Percentiles rank a stretch among this genome's conserved stretches.
Evolutionary conservation across 2,113 vertebrate genomes (phyloP).

Genomic region (Morone saxatilis): DNA sequence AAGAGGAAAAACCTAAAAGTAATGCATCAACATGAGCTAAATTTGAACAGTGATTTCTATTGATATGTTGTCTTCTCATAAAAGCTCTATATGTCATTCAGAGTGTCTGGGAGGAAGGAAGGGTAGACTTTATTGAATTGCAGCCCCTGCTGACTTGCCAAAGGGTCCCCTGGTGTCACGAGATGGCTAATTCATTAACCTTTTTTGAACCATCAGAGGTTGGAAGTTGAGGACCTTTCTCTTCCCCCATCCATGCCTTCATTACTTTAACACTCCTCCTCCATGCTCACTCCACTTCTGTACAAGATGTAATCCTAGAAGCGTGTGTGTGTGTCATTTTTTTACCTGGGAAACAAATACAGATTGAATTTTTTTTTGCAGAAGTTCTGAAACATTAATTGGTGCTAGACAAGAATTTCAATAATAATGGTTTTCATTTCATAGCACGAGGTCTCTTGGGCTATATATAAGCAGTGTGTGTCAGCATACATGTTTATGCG

Average conservation of each 20-base stretch:
- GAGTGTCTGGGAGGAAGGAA: not conserved
- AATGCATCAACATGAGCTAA: constrained; percentile 14
- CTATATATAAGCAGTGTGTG: not conserved
- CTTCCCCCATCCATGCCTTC: constrained; percentile 13
- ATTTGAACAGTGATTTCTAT: constrained; percentile 1
- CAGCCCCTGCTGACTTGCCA: constrained; percentile 33
- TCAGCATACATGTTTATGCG: not conserved
- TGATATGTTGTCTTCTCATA: not conserved
- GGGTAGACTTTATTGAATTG: constrained; percentile 49
- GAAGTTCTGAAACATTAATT: constrained; percentile 36
- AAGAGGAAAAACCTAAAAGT: not conserved
- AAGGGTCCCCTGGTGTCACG: constrained; percentile 37
- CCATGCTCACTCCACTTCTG: not conserved
- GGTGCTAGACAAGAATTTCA: constrained; percentile 41
- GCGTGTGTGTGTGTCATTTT: not conserved
- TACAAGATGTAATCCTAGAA: constrained; percentile 16
- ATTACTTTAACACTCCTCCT: not conserved
- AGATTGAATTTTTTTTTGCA: constrained; percentile 46
- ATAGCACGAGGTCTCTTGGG: constrained; percentile 1
- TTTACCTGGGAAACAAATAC: constrained; percentile 1
- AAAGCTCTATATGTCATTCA: constrained; percentile 33
- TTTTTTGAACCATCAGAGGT: constrained; percentile 32
- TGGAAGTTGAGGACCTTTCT: constrained; percentile 20
- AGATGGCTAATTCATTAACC: constrained; percentile 69
- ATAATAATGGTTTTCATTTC: constrained; percentile 57